Evolutionary conservation across 1,140 invertebrate genomes (phyloP).

Genomic region (Cyphomyrmex costatus): DNA sequence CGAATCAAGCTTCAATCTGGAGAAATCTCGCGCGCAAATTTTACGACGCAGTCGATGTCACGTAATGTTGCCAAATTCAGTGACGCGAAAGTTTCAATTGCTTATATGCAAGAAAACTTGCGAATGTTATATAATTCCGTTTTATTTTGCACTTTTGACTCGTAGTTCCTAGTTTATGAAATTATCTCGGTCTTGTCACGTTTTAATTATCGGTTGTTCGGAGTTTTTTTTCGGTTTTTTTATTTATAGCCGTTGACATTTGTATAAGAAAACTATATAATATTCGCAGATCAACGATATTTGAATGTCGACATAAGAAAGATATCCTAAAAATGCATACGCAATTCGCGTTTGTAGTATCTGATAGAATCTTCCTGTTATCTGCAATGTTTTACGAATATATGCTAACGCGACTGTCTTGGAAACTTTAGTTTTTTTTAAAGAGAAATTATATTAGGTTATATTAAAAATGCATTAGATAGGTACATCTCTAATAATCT

Average conservation of each 20-base stretch:
- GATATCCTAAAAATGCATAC: background rate
- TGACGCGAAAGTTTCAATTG: background rate
- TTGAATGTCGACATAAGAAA: background rate
- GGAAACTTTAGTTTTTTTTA: background rate
- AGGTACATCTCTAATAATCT: background rate
- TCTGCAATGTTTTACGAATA: background rate
- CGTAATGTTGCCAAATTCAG: background rate
- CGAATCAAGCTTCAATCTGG: background rate
- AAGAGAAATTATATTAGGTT: background rate
- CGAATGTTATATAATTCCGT: background rate
- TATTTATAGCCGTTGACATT: background rate
- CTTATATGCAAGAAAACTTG: background rate
- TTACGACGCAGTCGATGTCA: background rate
- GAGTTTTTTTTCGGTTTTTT: slow-evolving; percentile 41
- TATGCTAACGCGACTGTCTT: background rate
- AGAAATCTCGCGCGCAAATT: slow-evolving; percentile 1
- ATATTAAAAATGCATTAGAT: background rate
- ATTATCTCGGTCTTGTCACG: background rate
- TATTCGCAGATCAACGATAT: background rate
- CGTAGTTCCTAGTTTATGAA: background rate
- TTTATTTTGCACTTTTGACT: background rate
- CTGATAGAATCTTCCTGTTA: background rate
- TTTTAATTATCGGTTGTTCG: background rate
- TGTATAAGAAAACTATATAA: background rate
- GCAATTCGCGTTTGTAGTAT: background rate